Conservation (phyloP, 1,140 invertebrate genomes). For the Stratiolaelaps scimitus region DNA sequence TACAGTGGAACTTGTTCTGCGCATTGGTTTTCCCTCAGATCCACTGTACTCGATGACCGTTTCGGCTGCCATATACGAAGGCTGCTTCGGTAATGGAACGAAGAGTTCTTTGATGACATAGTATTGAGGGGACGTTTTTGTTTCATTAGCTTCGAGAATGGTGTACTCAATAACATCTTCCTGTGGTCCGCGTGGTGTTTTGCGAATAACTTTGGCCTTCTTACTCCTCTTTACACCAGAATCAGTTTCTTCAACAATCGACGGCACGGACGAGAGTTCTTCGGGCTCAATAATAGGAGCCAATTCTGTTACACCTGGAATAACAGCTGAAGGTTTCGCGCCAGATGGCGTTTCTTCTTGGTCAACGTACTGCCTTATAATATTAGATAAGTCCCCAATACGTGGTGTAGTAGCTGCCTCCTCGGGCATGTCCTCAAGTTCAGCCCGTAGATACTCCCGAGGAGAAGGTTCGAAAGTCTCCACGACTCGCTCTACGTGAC, state of each 20-base stretch:
- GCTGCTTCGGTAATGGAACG: neutral
- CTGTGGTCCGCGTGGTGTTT: neutral
- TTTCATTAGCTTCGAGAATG: neutral
- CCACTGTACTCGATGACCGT: neutral
- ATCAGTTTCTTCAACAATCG: neutral
- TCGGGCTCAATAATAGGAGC: too few species aligned
- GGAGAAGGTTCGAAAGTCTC: neutral
- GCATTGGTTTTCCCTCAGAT: neutral
- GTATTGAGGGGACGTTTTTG: neutral
- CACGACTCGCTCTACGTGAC: neutral
- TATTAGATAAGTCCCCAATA: slow-evolving; percentile 7
- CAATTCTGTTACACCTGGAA: too few species aligned
- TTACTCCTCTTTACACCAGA: slow-evolving; percentile 5
- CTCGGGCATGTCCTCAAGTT: neutral
- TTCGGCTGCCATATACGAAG: neutral
- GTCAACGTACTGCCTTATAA: neutral
- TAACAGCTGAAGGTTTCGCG: too few species aligned
- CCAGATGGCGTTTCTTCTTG: neutral
- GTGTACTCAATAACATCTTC: neutral
- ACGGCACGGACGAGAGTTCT: too few species aligned
- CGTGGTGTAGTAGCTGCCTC: neutral
- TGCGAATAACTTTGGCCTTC: neutral
- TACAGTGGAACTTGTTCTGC: neutral
- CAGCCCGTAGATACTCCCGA: neutral
- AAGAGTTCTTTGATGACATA: neutral